A percentile compares a stretch with the other conserved stretches of the same genome.
These are phyloP conservation scores for Octodonta nipae DNA, from an alignment of 2,888 invertebrate species.

Conservation along the genomic window DNA sequence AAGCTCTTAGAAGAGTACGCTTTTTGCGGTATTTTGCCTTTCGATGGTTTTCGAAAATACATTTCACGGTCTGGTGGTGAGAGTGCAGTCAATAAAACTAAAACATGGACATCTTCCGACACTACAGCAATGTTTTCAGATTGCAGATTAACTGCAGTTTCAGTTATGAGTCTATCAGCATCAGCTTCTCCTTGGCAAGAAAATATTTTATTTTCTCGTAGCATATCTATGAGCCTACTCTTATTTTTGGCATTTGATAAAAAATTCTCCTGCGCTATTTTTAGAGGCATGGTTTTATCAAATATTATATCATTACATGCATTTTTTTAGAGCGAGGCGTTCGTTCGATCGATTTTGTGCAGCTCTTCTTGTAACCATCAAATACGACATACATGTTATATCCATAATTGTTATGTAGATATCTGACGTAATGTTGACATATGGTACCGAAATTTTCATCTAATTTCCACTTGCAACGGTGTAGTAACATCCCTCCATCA, in stretches of 20 bases:
- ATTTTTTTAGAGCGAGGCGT: conserved; percentile 4
- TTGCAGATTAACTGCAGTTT: conserved; percentile 6
- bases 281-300: conserved; percentile 5
- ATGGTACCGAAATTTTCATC: conserved; percentile 4
- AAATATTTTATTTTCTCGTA: conserved; percentile 5
- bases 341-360: conserved; percentile 5
- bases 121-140: conserved; percentile 3
- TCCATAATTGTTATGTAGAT: conserved; percentile 4
- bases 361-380: conserved; percentile 5
- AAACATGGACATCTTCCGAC: conserved; percentile 6
- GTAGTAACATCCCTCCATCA: conserved; percentile 5
- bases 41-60: conserved; percentile 6
- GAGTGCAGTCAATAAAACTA: conserved; percentile 5
- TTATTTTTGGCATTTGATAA: conserved; percentile 8
- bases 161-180: conserved; percentile 7
- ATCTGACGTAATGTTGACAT: conserved; percentile 4
- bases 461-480: conserved; percentile 2
- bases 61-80: conserved; percentile 5
- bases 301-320: conserved; percentile 4
- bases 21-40: conserved; percentile 6
- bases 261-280: conserved; percentile 6
- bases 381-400: conserved; percentile 3
- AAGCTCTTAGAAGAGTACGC: conserved; percentile 6
- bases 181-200: conserved; percentile 7
- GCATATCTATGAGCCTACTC: conserved; percentile 6